phyloP scores from a whole-genome alignment of 30 jellyfish, hydroid and myxozoan genomes.

The Phacellophora camtschatica region DNA sequence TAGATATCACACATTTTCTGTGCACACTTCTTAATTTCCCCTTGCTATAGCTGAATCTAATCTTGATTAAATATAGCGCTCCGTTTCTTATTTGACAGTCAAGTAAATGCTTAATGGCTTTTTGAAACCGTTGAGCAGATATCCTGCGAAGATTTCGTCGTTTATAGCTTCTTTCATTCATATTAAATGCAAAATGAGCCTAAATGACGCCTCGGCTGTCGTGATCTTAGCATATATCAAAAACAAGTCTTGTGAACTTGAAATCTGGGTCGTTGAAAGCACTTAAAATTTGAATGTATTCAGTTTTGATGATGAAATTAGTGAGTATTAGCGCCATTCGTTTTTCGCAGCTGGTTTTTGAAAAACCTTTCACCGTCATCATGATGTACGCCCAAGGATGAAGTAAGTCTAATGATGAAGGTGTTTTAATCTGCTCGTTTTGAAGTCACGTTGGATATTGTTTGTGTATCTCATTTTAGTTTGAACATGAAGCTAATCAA shows the following conservation, averaged over 20 bases:
- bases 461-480: too few species aligned
- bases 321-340: background rate
- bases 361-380: too few species aligned
- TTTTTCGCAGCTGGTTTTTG: background rate
- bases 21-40: too few species aligned
- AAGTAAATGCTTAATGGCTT: background rate
- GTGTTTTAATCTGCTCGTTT: too few species aligned
- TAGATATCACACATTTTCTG: too few species aligned
- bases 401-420: too few species aligned
- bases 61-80: too few species aligned
- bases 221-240: background rate
- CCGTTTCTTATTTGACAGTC: background rate
- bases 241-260: conserved; percentile 29
- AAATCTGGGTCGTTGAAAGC: conserved; percentile 44
- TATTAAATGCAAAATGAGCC: background rate
- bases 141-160: background rate
- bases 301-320: too few species aligned
- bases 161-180: background rate
- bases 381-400: too few species aligned
- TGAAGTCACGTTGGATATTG: too few species aligned
- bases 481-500: too few species aligned
- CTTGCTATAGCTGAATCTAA: too few species aligned
- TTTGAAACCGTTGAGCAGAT: background rate
- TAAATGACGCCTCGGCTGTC: background rate
- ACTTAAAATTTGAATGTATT: conserved; percentile 25